phyloP scores from a whole-genome alignment of 1,140 invertebrate species.

The Zaprionus camerounensis region DNA sequence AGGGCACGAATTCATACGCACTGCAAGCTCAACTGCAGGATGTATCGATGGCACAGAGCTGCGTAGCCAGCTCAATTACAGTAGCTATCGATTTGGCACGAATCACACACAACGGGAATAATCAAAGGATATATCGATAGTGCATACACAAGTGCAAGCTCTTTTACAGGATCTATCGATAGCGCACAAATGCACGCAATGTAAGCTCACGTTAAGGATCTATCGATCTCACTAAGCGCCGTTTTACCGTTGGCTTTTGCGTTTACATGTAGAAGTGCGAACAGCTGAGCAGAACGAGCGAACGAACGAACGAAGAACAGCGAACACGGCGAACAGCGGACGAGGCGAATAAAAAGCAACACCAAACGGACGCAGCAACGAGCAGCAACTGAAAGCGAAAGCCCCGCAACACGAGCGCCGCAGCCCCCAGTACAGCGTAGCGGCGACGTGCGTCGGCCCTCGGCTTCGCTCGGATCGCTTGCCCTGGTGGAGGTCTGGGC shows the following conservation, averaged over 20 bases:
- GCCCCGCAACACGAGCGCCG: slow-evolving; percentile 56
- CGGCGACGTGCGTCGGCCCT: slow-evolving; percentile 50
- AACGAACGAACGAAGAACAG: slow-evolving; percentile 9
- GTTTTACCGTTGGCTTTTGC: slow-evolving; percentile 42
- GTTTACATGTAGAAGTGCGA: background rate
- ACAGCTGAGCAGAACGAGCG: background rate
- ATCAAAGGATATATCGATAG: background rate
- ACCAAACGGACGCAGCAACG: slow-evolving; percentile 77
- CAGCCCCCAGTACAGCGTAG: slow-evolving; percentile 44
- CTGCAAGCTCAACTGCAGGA: background rate
- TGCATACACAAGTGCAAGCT: background rate
- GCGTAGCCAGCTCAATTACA: too few species aligned
- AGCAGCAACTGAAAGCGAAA: slow-evolving; percentile 82
- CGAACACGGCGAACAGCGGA: slow-evolving; percentile 35
- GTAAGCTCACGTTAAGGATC: slow-evolving; percentile 8
- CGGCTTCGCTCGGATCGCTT: slow-evolving; percentile 42
- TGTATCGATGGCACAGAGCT: too few species aligned
- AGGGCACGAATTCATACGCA: background rate
- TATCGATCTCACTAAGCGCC: slow-evolving; percentile 10
- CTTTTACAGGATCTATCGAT: background rate
- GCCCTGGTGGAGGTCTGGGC: background rate
- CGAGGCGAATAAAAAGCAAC: slow-evolving; percentile 58
- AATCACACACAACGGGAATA: background rate
- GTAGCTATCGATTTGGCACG: background rate
- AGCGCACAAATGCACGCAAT: slow-evolving; percentile 2